phyloP scores from a whole-genome alignment of 2,888 invertebrate species.

The Aplocera efformata region DNA sequence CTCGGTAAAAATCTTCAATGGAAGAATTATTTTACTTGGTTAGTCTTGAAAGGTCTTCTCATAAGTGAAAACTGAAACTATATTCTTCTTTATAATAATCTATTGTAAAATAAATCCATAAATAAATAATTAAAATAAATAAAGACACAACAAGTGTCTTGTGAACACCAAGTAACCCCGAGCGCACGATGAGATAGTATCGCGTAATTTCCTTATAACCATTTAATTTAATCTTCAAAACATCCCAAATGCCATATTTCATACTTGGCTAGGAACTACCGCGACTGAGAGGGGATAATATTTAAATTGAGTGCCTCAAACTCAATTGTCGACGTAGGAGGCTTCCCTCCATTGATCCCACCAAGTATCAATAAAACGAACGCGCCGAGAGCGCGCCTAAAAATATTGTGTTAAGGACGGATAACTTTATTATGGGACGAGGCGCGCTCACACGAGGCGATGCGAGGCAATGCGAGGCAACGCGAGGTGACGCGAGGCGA shows the following conservation, averaged over 20 bases:
- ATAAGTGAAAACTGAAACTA: too few relatives aligned
- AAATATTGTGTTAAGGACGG: slow-evolving; percentile 55
- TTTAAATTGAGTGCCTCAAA: slow-evolving; percentile 26
- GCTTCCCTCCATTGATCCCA: slow-evolving; percentile 42
- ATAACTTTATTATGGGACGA: slow-evolving; percentile 45
- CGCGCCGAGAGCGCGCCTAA: slow-evolving; percentile 38
- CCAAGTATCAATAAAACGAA: slow-evolving; percentile 40
- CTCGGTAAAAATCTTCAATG: too few relatives aligned
- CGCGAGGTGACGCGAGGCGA: too few relatives aligned
- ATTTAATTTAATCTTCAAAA: slow-evolving; percentile 1
- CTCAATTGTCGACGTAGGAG: slow-evolving; percentile 26
- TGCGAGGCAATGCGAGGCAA: slow-evolving; percentile 1
- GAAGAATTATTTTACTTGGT: too few relatives aligned
- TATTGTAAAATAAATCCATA: too few relatives aligned
- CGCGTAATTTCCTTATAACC: too few relatives aligned
- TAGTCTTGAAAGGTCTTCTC: too few relatives aligned
- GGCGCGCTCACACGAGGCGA: slow-evolving; percentile 22
- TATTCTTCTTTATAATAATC: too few relatives aligned
- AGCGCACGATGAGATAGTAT: too few relatives aligned
- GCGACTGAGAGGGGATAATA: slow-evolving; percentile 9
- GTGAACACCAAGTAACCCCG: too few relatives aligned
- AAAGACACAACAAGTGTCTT: too few relatives aligned
- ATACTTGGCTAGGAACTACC: slow-evolving; percentile 1
- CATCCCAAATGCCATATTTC: neutral
- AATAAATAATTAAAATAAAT: too few relatives aligned